Conservation (phyloP, 1,140 invertebrate species). For the Sarcophaga peregrina region DNA sequence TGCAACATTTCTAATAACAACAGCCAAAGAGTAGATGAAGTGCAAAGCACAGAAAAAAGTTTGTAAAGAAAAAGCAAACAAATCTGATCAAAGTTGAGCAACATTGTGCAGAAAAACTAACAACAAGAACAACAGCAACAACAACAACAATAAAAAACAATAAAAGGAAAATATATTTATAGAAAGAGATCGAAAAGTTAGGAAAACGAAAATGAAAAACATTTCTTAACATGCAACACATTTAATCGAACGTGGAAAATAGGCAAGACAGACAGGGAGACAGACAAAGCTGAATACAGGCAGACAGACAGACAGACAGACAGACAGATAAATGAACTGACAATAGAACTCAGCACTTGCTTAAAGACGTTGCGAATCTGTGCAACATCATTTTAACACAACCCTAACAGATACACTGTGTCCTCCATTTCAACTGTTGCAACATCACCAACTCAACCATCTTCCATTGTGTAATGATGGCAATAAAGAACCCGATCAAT, state of each 20-base stretch:
- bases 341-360: background rate
- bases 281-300: too few relatives aligned
- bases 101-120: background rate
- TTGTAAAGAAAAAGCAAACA: background rate
- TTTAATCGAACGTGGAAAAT: background rate
- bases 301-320: too few relatives aligned
- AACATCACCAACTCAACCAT: too few relatives aligned
- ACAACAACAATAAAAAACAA: background rate
- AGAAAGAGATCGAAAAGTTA: too few relatives aligned
- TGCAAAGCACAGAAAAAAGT: background rate
- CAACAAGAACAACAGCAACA: background rate
- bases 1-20: slow-evolving; percentile 27
- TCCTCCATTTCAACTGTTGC: too few relatives aligned
- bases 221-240: slow-evolving; percentile 8
- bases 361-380: slow-evolving; percentile 10
- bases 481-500: too few relatives aligned
- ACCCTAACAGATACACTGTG: too few relatives aligned
- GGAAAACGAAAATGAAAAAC: background rate
- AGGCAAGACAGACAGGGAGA: too few relatives aligned
- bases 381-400: too few relatives aligned
- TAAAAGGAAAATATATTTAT: too few relatives aligned
- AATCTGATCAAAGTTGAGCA: background rate
- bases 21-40: background rate
- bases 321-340: too few relatives aligned
- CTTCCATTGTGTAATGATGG: too few relatives aligned